These are phyloP conservation scores for Geotrypetes seraphini DNA, from an alignment of 2,797 vertebrate species.

Conservation along the genomic window DNA sequence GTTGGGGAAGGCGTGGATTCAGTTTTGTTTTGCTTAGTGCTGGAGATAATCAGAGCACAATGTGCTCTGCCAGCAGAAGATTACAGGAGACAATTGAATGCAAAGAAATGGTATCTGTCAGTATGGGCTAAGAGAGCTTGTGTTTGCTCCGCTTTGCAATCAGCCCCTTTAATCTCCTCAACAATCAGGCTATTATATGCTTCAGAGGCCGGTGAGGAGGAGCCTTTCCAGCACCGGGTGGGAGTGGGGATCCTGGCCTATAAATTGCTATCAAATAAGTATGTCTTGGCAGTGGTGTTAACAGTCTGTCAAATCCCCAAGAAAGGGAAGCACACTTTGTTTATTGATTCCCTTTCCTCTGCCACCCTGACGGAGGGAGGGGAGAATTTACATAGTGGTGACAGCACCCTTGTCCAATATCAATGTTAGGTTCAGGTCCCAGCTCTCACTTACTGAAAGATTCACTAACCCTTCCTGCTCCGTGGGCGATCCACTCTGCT, in stretches of 20 bases:
- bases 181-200: slow-evolving; percentile 16
- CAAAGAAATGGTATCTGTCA: slow-evolving; percentile 43
- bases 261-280: not conserved
- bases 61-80: slow-evolving; percentile 55
- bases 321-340: not conserved
- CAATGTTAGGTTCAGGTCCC: too few species aligned
- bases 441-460: too few species aligned
- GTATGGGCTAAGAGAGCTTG: slow-evolving; percentile 21
- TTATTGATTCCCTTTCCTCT: not conserved
- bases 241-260: not conserved
- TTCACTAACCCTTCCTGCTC: too few species aligned
- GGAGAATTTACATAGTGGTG: too few species aligned
- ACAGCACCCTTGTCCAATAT: too few species aligned
- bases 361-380: not conserved
- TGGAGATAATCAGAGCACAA: slow-evolving; percentile 47
- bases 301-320: not conserved
- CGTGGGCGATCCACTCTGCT: too few species aligned
- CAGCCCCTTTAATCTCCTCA: slow-evolving; percentile 38
- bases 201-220: slow-evolving; percentile 12
- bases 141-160: slow-evolving; percentile 45
- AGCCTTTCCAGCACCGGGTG: not conserved
- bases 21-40: slow-evolving; percentile 49
- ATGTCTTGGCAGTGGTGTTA: rapidly evolving
- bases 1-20: slow-evolving; percentile 29
- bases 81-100: slow-evolving; percentile 40